phyloP scores from a whole-genome alignment of 2,797 vertebrate species.

The Molossus alvarezi region DNA sequence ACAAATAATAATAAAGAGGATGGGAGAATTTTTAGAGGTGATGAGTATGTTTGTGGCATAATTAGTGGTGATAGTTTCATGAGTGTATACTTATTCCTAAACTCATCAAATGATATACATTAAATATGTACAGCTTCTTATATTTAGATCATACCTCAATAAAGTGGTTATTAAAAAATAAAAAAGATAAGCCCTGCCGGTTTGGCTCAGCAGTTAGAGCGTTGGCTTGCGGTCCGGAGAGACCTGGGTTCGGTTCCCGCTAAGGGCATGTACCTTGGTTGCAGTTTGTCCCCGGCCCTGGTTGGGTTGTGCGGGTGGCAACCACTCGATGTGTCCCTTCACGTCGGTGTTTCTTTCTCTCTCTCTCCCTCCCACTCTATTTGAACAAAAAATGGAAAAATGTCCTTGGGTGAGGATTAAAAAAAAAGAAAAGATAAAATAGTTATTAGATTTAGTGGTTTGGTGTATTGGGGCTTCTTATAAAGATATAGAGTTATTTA shows the following conservation, averaged over 20 bases:
- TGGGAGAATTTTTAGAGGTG: neutral
- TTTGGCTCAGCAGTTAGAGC: too few species aligned
- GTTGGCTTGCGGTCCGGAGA: too few species aligned
- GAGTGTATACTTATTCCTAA: neutral
- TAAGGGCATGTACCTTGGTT: too few species aligned
- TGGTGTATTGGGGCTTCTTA: slow-evolving; percentile 1
- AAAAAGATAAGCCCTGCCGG: neutral
- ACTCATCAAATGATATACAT: neutral
- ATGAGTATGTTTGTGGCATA: neutral
- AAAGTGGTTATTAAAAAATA: neutral
- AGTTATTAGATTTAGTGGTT: neutral
- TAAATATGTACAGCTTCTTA: neutral
- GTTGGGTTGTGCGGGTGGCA: too few species aligned
- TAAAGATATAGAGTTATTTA: neutral
- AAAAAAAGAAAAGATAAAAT: neutral
- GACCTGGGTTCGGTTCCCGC: too few species aligned
- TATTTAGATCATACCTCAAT: neutral
- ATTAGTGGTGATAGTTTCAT: neutral
- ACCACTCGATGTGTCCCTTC: too few species aligned
- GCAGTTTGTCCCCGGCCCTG: too few species aligned
- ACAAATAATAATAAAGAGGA: neutral
- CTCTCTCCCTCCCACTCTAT: too few species aligned
- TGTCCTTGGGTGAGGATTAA: too few species aligned
- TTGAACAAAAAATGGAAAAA: too few species aligned
- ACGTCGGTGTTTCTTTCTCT: too few species aligned